Base-by-base conservation (phyloP, 2,797 vertebrate genomes). In the Ctenopoma kingsleyae region DNA sequence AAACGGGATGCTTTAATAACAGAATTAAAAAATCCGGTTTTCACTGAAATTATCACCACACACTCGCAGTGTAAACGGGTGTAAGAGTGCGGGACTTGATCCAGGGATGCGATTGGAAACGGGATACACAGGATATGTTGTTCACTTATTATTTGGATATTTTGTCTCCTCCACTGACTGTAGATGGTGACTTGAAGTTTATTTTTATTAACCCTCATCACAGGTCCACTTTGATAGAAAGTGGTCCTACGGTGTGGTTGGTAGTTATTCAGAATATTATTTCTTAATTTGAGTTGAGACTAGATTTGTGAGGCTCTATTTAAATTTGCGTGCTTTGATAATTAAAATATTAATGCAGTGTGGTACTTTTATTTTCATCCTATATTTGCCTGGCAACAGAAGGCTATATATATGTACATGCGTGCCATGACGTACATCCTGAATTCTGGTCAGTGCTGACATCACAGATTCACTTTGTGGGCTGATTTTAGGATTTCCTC, bases 321-420 rank as follows among this genome's bases (percentile, higher is more conserved):
- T 55, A 51, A 64, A 69, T 43, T 27, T 58, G 30, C 51, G 43
- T 73, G 75, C 36, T 12, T 12, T 58, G 25, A 22, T 44, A 67
- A 72, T 75, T 83, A 1, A 83, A 81, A 76, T 73, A 83, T 90
- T 75, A 67, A 87, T 78, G 67, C 36, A 35, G 50, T 69, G 57
- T 65, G 30, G 22, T 73, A 54, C 61, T 87, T 86, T 83, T 70
- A 74, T 77, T 88, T 81, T 59, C 56, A 91, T 84, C 82, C 67
- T 67, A 67, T 85, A 69, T 91, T 93, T 93, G 91, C 94, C 92
- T 90, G 83, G 92, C 85, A 94, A 94, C 93, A 93, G 85, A 71
- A 53, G 80, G 80, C 91, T 94, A 94, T 91, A 93, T 95, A 93
- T 85, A 85, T 83, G 80, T 86, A 55, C 68, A 59, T 63, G 82